Evolutionary conservation across 2,888 invertebrate species (phyloP), one percentile per base, ranked within the genome.

Genomic region (Drosophila multiciliata): DNA sequence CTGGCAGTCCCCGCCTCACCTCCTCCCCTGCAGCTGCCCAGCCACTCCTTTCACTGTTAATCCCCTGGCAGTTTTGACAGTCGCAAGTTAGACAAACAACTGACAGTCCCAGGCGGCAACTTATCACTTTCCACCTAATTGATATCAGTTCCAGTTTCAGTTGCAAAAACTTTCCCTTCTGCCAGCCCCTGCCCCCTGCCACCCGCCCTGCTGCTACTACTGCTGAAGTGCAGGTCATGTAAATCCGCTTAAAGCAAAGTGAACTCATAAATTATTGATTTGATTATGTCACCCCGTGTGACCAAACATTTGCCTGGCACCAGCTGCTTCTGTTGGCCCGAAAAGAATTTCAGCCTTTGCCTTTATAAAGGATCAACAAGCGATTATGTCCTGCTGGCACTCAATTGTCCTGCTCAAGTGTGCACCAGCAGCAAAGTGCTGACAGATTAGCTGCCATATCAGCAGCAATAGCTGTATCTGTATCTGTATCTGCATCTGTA

Each of bases 261-360:
- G 83, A 78, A 86, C 81, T 86, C 81, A 87, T 90, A 86, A 90
- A 90, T 86, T 90, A 90, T 87, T 87, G 89, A 87, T 90, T 88
- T 78, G 87, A 90, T 87, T 90, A 86, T 88, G 89, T 83, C 86
- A 88, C 86, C 72, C 78, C 82, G 76, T 72, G 68, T 66, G 58
- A 45, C 35, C 63, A 49, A 40, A 11, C 49, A 55, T 64, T 55
- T 40, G 26, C 35, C 49, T 48, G 45, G 11, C 40, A 20, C 5
- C 40, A 42, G 40, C 60, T 62, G 45, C 45, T n/a, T 2, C 17
- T 23, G 23, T 23, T 80, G 75, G 53, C 53, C 67, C 20, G 57
- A 66, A 75, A 80, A 71, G 62, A 66, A 80, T 71, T 78, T 74
- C 58, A n/a, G 66, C 45, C 60, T 33, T 66, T 60, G 59, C 64